phyloP scores from a whole-genome alignment of 2,888 invertebrate species.

The Campoletis raptor region DNA sequence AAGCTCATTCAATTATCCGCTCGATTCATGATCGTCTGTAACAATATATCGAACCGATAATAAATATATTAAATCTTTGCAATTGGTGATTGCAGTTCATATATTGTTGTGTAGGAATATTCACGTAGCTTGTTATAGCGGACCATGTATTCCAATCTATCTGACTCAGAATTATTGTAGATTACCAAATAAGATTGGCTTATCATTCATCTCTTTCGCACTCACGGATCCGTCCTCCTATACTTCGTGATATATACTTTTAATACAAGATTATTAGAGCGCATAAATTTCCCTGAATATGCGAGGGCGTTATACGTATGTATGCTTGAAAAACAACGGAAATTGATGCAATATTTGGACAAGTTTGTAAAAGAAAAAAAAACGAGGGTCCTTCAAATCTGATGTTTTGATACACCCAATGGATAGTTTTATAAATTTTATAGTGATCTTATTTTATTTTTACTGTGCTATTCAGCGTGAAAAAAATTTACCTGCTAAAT shows the following conservation, averaged over 20 bases:
- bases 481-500: too few relatives aligned
- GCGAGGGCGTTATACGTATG: not conserved
- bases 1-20: not conserved
- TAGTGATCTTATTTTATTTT: too few relatives aligned
- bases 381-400: not conserved
- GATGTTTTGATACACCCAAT: not conserved
- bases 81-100: not conserved
- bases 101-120: not conserved
- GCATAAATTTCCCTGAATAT: not conserved
- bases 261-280: not conserved
- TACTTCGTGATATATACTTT: not conserved
- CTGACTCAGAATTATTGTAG: not conserved
- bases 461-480: too few relatives aligned
- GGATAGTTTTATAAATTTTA: not conserved
- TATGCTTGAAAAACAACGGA: not conserved
- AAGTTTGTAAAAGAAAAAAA: not conserved
- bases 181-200: conserved; percentile 1
- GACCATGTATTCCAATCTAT: not conserved
- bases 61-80: not conserved
- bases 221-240: not conserved
- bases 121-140: not conserved
- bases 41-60: not conserved
- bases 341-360: not conserved
- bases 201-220: not conserved
- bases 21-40: not conserved